These are phyloP conservation scores for Cariama cristata DNA, from an alignment of 2,113 vertebrate species.

Conservation along the genomic window DNA sequence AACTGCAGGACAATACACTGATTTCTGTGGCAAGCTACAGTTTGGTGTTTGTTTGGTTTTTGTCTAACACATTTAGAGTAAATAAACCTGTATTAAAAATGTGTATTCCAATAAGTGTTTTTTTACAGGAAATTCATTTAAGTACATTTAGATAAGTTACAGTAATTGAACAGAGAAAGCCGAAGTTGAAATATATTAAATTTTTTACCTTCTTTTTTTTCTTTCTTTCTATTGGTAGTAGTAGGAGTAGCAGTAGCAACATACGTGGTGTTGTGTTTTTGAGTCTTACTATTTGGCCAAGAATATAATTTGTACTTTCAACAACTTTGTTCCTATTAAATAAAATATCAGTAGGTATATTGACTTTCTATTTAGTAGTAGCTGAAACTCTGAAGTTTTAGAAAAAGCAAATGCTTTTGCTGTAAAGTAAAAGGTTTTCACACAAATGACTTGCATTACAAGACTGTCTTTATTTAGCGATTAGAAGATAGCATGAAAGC, in stretches of 20 bases:
- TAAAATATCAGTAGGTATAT: background rate
- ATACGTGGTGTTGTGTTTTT: background rate
- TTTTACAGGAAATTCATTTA: background rate
- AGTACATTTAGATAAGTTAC: background rate
- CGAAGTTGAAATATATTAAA: background rate
- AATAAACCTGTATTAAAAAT: background rate
- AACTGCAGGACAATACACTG: background rate
- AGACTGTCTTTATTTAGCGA: background rate
- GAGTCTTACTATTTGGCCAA: background rate
- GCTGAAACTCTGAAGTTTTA: background rate
- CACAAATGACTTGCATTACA: background rate
- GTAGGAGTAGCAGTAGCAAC: background rate
- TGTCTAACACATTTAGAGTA: background rate
- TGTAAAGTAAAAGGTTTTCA: background rate
- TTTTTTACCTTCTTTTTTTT: background rate
- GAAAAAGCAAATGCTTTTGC: background rate
- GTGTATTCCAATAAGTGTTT: background rate
- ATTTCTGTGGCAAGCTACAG: background rate
- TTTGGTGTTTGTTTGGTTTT: background rate
- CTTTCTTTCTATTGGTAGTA: background rate
- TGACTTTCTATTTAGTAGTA: background rate
- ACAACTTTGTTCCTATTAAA: background rate
- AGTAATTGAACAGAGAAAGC: background rate
- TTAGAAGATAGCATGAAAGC: background rate
- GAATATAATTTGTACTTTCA: background rate